Percentiles rank a stretch among this genome's conserved stretches.
phyloP scores from a whole-genome alignment of 2,888 invertebrate genomes.

The Caenorhabditis imperialis region DNA sequence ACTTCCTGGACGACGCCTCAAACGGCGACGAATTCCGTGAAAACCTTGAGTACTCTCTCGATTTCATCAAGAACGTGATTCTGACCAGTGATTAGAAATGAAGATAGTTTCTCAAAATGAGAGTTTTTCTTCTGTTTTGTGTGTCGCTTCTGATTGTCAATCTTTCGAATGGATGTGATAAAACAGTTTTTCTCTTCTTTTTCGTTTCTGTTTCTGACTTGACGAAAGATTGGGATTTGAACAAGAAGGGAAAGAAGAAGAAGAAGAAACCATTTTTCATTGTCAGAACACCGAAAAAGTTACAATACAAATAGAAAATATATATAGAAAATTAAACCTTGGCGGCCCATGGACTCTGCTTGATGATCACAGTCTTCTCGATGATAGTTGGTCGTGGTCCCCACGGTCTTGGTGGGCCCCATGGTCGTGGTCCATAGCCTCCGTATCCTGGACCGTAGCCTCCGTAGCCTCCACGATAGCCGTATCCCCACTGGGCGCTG shows the following conservation, averaged over 20 bases:
- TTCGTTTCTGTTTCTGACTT: no score
- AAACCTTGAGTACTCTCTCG: conserved; percentile 46
- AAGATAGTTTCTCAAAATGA: conserved; percentile 2
- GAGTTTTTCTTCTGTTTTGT: conserved; percentile 24
- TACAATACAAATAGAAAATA: not conserved
- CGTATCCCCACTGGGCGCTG: conserved; percentile 50
- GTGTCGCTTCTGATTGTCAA: no score
- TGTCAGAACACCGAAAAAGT: conserved; percentile 2
- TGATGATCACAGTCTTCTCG: conserved; percentile 57
- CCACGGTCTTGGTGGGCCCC: conserved; percentile 37
- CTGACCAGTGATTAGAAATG: conserved; percentile 24
- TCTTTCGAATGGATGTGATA: no score
- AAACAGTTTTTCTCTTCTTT: no score
- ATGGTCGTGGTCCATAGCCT: conserved; percentile 45
- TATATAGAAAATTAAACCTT: conserved; percentile 23
- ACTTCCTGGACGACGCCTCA: conserved; percentile 35
- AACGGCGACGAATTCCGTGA: conserved; percentile 47
- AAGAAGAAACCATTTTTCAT: conserved; percentile 30
- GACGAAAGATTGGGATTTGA: not conserved
- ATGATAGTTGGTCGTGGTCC: conserved; percentile 52
- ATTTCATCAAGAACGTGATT: conserved; percentile 50
- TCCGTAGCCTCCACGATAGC: conserved; percentile 31
- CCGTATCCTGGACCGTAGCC: conserved; percentile 24
- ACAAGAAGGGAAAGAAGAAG: not conserved
- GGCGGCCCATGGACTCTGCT: conserved; percentile 44